Evolutionary conservation across 2,888 invertebrate genomes (phyloP), one percentile per base, ranked within the genome.

Genomic region (Lampropteryx suffumata): DNA sequence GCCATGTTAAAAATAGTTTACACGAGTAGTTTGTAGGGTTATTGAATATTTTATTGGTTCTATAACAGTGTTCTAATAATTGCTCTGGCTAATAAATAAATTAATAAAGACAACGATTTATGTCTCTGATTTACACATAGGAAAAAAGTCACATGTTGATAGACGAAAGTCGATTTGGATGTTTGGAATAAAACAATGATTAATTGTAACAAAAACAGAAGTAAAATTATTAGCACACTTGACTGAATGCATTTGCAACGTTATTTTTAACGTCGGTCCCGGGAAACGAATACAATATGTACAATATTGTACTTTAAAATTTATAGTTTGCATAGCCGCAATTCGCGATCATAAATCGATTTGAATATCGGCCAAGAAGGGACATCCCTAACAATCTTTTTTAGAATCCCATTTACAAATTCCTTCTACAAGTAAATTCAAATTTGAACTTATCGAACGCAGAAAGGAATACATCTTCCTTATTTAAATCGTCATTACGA

Each of bases 401-500:
- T 67, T 71, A 68, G 66, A 76, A 79, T 78, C 75, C 80, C 76
- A 72, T 64, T 72, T 65, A 75, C 76, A 75, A 82, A 84, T 84
- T 84, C 82, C 69, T 81, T 73, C 72, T 61, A 48, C 48, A 36
- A 53, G 53, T 53, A 73, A 79, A 79, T 77, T 75, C 72, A 76
- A 82, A 83, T 82, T 80, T 72, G 70, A 79, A 83, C 71, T 84
- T 87, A 88, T 85, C 86, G 85, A 79, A 72, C 69, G 73, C 73
- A 80, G 78, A 79, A 80, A 82, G 83, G 84, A 82, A 88, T 88
- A 87, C 87, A 79, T 89, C 89, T 90, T 88, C 87, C 88, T 87
- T 88, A 86, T 84, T 90, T 87, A 89, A 90, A 89, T 85, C 69
- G 88, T 89, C 89, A 87, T 90, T 89, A 88, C 86, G 85, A 89